Evolutionary conservation across 1,140 invertebrate species (phyloP), one percentile per base, ranked within the genome.

Genomic region (Musca domestica): DNA sequence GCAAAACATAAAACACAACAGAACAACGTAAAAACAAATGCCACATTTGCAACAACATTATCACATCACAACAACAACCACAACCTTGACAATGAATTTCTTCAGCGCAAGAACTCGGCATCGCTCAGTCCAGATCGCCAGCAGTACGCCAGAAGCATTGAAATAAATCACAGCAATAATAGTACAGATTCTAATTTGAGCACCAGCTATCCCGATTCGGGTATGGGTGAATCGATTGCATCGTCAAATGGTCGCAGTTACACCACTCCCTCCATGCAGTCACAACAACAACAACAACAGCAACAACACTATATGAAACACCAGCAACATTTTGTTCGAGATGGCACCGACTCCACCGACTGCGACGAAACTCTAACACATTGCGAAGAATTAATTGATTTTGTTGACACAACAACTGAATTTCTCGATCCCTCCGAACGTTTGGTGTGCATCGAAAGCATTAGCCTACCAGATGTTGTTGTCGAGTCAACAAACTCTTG

Each of bases 371-470:
- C 73, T 66, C 61, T 80, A 68, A 67, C 79, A 73, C 76, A 78
- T 71, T 78, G 75, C 72, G 78, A 81, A 70, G 75, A 80, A 74
- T 74, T 78, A 70, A 17, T 61, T 10, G 30, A 34, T 34, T 27
- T 34, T 61, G 30, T 61, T 41, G 56, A 17, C 20, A 30, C 30
- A 61, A 34, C 56, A 19, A 72, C 76, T 61, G 74, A 78, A 66
- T 74, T 72, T 51, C 19, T 67, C 0, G 70, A 69, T 66, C 71
- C 69, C 64, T 70, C 68, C 52, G 78, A 80, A 68, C 76, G 76
- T 56, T 69, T 80, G 69, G 79, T 81, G 34, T 78, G 79, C 72
- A 81, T 81, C 58, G 78, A 81, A 75, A 81, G 78, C 72, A 81
- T 81, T 72, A 81, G 78, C 67, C 73, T 81, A 74, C 78, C 78